These are phyloP conservation scores for Alsophila aescularia DNA, from an alignment of 2,888 invertebrate species.

Conservation along the genomic window DNA sequence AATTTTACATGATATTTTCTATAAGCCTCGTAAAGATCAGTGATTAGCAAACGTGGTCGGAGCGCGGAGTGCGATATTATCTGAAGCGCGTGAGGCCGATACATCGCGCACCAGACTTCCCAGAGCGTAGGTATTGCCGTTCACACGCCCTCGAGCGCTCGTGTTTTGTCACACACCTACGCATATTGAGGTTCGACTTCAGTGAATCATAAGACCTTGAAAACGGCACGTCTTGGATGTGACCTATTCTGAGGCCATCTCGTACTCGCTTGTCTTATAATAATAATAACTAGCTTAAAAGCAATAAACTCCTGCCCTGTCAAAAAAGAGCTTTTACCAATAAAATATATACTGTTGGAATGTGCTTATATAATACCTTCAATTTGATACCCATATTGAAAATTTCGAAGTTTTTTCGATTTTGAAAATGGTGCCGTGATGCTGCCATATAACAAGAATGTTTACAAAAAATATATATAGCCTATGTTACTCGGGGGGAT, in stretches of 20 bases:
- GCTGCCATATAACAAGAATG: too few relatives aligned
- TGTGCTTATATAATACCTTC: too few relatives aligned
- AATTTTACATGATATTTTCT: constrained; percentile 48
- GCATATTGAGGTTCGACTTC: constrained; percentile 51
- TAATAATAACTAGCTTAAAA: too few relatives aligned
- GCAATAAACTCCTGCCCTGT: too few relatives aligned
- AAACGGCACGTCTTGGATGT: constrained; percentile 32
- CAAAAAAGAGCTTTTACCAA: too few relatives aligned
- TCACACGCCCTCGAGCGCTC: constrained; percentile 69
- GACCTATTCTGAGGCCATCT: constrained; percentile 28
- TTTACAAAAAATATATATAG: too few relatives aligned
- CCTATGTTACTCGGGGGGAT: too few relatives aligned
- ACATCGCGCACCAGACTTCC: constrained; percentile 54
- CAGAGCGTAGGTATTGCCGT: constrained; percentile 42
- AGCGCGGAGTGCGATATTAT: constrained; percentile 64
- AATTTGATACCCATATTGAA: too few relatives aligned
- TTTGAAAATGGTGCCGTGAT: too few relatives aligned
- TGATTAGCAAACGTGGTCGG: constrained; percentile 58
- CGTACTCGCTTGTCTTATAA: constrained; percentile 29
- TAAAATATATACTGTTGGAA: too few relatives aligned
- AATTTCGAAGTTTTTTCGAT: too few relatives aligned
- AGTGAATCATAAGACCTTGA: constrained; percentile 56
- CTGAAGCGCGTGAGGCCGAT: constrained; percentile 71
- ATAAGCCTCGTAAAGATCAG: constrained; percentile 62
- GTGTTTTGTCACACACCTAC: constrained; percentile 66